Percentiles rank a stretch among this genome's conserved stretches.
Conservation (phyloP, 1,140 invertebrate genomes). For the Mamestra configurata region DNA sequence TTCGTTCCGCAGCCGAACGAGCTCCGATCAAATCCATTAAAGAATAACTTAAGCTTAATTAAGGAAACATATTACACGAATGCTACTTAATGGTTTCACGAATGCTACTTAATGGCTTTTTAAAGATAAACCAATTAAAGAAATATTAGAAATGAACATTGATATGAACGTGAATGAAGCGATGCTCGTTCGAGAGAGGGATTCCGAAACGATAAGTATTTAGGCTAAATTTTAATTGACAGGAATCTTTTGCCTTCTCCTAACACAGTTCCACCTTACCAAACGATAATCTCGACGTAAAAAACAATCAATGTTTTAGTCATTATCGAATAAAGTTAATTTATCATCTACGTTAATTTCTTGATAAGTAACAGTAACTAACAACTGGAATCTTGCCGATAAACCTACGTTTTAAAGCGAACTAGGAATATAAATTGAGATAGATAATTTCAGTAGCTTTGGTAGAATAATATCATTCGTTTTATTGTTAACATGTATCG, state of each 20-base stretch:
- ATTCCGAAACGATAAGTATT: constrained; percentile 61
- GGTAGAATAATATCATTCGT: constrained; percentile 83
- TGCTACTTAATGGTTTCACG: constrained; percentile 58
- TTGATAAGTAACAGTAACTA: constrained; percentile 79
- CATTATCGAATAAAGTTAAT: constrained; percentile 64
- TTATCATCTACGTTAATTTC: constrained; percentile 81
- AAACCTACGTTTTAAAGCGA: constrained; percentile 86
- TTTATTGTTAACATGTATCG: constrained; percentile 62
- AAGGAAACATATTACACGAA: constrained; percentile 65
- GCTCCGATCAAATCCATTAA: constrained; percentile 68
- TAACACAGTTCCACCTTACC: constrained; percentile 84
- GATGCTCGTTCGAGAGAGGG: constrained; percentile 37
- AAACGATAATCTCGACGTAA: constrained; percentile 73
- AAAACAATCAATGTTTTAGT: constrained; percentile 50
- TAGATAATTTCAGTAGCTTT: constrained; percentile 87
- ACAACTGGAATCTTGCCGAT: constrained; percentile 85
- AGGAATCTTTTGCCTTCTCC: constrained; percentile 66
- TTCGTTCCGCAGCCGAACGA: constrained; percentile 63
- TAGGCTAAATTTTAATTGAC: constrained; percentile 67
- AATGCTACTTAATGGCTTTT: constrained; percentile 55
- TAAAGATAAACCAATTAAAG: constrained; percentile 38
- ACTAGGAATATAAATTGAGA: constrained; percentile 87
- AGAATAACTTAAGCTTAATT: constrained; percentile 72
- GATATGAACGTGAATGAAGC: constrained; percentile 42
- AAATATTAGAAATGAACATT: constrained; percentile 39